phyloP scores from a whole-genome alignment of 2,888 invertebrate genomes.

The Phengaris arion region DNA sequence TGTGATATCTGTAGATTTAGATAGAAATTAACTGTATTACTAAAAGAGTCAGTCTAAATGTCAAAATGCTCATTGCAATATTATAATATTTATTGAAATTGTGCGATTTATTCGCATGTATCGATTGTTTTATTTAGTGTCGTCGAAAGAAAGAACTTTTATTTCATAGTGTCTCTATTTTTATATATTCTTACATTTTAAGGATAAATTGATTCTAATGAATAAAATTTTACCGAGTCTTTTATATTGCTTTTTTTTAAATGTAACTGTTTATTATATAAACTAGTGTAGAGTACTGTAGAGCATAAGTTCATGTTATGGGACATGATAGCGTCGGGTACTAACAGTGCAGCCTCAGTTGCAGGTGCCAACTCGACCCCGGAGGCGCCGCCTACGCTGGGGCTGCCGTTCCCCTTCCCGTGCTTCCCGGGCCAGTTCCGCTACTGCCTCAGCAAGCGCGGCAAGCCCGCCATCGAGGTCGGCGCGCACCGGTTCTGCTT shows the following conservation, averaged over 20 bases:
- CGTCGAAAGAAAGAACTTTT: not conserved
- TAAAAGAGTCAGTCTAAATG: no score
- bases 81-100: not conserved
- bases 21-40: no score
- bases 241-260: not conserved
- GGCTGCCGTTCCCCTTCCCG: constrained; percentile 71
- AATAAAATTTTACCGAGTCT: not conserved
- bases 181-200: not conserved
- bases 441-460: constrained; percentile 73
- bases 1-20: no score
- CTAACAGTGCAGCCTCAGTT: constrained; percentile 57
- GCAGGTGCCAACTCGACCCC: constrained; percentile 55
- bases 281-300: not conserved
- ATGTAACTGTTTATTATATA: not conserved
- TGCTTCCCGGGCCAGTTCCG: constrained; percentile 75
- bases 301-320: not conserved
- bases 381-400: constrained; percentile 65
- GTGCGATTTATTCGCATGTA: not conserved
- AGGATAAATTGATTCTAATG: not conserved
- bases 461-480: constrained; percentile 73
- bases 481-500: constrained; percentile 75
- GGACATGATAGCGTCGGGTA: constrained; percentile 35
- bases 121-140: not conserved
- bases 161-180: not conserved
- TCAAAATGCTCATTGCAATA: no score